These are phyloP conservation scores for Hydrozoanthus tunicans DNA, from an alignment of 64 coral and sea anemone species.

Conservation along the genomic window DNA sequence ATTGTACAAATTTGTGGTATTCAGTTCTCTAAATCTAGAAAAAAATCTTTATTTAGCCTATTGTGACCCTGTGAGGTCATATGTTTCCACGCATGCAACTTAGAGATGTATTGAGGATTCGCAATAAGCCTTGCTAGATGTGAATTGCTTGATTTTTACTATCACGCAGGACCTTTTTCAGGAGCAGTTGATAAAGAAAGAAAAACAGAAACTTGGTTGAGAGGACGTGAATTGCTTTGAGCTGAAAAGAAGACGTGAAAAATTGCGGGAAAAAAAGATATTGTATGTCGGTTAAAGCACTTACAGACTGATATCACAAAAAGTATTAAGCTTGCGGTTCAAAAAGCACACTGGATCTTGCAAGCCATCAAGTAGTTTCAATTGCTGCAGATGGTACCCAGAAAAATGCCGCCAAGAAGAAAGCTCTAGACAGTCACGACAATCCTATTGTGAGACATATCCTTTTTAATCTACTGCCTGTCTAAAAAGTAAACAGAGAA, in stretches of 20 bases:
- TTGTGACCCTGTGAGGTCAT: not conserved
- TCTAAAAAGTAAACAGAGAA: constrained; percentile 3
- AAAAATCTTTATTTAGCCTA: not conserved
- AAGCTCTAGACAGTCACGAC: not conserved
- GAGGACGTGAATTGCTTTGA: constrained; percentile 27
- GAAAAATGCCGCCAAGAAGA: not conserved
- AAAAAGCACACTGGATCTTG: not conserved
- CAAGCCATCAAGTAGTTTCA: constrained; percentile 31
- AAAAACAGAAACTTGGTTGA: not conserved
- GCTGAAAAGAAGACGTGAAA: constrained; percentile 48
- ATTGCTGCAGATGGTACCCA: not conserved
- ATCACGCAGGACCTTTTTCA: too few species aligned
- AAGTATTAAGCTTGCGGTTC: constrained; percentile 30
- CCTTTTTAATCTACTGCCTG: not conserved
- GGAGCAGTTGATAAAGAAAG: too few species aligned
- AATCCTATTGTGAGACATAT: not conserved
- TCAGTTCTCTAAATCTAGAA: constrained; percentile 14
- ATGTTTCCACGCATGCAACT: not conserved
- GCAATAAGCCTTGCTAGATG: not conserved
- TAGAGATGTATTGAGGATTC: not conserved
- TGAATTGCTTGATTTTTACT: not conserved
- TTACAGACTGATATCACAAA: constrained; percentile 12
- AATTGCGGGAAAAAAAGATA: constrained; percentile 31
- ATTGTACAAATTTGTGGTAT: not conserved
- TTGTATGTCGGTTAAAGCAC: constrained; percentile 36